Evolutionary conservation across 2,888 invertebrate species (phyloP), one percentile per base, ranked within the genome.

Genomic region (Erpobdella octoculata): DNA sequence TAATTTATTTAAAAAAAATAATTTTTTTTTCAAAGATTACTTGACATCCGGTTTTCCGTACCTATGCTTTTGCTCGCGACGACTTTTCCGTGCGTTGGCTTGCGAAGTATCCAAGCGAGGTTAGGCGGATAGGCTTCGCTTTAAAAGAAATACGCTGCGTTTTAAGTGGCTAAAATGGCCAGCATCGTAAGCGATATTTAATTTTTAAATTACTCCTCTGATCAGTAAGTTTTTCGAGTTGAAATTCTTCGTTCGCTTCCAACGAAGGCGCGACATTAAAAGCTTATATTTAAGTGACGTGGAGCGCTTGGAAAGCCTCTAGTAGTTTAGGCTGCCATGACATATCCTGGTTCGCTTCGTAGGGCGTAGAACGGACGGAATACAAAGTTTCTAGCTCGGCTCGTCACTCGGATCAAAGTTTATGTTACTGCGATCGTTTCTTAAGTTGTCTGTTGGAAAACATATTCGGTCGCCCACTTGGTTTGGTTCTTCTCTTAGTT

Each of bases 61-160:
- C 53, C 53, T 53, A 53, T 53, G 53, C 53, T 53, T 53, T 53
- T 53, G 53, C 21, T 53, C 53, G 53, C 53, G 53, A 53, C 21
- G 53, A 53, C 21, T 53, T 53, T 53, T 53, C 53, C 53, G 53
- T 53, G 53, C 53, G 53, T 53, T 53, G 53, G 53, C 53, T 28
- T 53, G 53, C 53, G 53, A 53, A 53, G 28, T 53, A 53, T 53
- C 53, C 53, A 53, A 53, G 53, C 53, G 28, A 53, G 53, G 53
- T 53, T 21, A 53, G 53, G 21, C 28, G 21, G 53, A 53, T 53
- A 53, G 28, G 53, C 28, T 53, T 28, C 53, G 53, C 53, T 28
- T 53, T 25, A 28, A 28, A 53, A 21, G 53, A 28, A 53, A 28
- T 53, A 25, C n/a, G 53, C n/a, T n/a, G n/a, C n/a, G n/a, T n/a